Conservation (phyloP, 1,140 invertebrate species). For the Solenopsis invicta region DNA sequence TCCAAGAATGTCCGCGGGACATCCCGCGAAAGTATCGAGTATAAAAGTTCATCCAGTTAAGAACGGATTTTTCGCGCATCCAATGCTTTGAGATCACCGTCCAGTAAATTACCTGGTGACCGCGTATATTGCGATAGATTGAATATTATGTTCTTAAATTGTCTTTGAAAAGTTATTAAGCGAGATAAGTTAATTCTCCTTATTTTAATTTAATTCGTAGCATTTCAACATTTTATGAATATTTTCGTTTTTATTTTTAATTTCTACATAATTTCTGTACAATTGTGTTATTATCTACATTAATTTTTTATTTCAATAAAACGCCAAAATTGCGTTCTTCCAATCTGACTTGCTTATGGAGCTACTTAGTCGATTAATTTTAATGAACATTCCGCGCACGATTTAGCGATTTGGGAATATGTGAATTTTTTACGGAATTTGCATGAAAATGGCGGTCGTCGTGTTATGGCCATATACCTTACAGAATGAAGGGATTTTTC, state of each 20-base stretch:
- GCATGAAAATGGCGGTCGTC: background rate
- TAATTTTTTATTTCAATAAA: background rate
- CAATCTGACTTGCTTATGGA: background rate
- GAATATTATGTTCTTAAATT: background rate
- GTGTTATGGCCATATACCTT: background rate
- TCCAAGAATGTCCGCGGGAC: slow-evolving; percentile 38
- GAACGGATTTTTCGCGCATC: background rate
- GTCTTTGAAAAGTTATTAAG: background rate
- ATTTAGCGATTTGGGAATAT: background rate
- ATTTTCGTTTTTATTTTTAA: background rate
- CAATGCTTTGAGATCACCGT: background rate
- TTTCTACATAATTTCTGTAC: background rate
- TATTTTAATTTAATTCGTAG: no score
- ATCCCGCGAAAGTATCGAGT: slow-evolving; percentile 3
- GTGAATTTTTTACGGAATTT: slow-evolving; percentile 8
- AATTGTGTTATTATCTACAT: background rate
- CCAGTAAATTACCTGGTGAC: background rate
- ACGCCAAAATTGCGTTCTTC: background rate
- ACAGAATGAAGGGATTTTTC: slow-evolving; percentile 27
- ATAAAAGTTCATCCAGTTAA: slow-evolving; percentile 6
- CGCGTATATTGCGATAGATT: background rate
- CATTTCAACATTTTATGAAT: background rate
- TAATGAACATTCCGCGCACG: background rate
- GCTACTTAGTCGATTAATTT: background rate
- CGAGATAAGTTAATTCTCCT: background rate